Evolutionary conservation across 2,113 vertebrate species (phyloP), one percentile per base, ranked within the genome.

Genomic region (Calypte anna): DNA sequence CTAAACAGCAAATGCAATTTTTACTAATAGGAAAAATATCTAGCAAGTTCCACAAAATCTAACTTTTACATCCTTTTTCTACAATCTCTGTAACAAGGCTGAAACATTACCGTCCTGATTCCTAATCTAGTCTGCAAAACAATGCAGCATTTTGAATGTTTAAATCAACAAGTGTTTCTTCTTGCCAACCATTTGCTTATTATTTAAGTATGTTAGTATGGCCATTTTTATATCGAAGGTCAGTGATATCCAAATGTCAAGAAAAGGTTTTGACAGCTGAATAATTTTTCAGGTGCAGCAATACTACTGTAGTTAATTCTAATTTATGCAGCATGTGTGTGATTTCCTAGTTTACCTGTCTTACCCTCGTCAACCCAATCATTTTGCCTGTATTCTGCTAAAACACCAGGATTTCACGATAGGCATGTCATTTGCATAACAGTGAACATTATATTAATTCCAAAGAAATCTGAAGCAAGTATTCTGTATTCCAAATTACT

Each of bases 381-480:
- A 18, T 76, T 75, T 54, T 89, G 75, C 53, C 30, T 76, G 4
- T 84, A 58, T 79, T 93, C 28, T 85, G 31, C 33, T 64, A 92
- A 93, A 20, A 66, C 2, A 7, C 50, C 53, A 83, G 73, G 55
- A 58, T 85, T 66, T 89, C 90, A 90, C 7, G 50, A 92, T 53
- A 40, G 57, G 72, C 62, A 83, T 54, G 15, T 48, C 69, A 93
- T 94, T 94, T 92, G 80, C 43, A 54, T 97, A 94, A 78, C 69
- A 84, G 14, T 94, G 87, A 94, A 80, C 10, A 73, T 51, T 87
- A 82, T 57, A 68, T 70, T 96, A 18, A 93, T 78, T 96, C 92
- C 80, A 64, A 85, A 82, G 51, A 91, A 78, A 50, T 78, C 66
- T 86, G 94, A 79, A 48, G 95, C 74, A 96, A 96, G 85, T 66